Conservation (phyloP, 2,113 vertebrate genomes). For the Pseudorasbora parva region DNA sequence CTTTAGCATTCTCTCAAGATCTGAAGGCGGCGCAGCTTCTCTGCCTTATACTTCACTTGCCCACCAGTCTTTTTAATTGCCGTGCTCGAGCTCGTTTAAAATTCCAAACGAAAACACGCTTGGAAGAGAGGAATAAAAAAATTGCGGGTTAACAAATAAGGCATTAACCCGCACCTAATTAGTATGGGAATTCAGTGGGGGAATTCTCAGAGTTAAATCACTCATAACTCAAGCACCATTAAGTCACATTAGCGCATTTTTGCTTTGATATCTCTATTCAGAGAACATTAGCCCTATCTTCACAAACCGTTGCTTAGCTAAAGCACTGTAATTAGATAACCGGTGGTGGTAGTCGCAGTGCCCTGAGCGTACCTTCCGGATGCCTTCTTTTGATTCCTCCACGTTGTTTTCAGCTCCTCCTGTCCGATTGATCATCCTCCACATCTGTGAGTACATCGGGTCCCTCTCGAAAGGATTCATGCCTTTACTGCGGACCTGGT, state of each 20-base stretch:
- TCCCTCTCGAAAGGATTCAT: constrained; percentile 98
- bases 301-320: constrained; percentile 24
- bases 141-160: constrained; percentile 39
- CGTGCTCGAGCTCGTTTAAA: constrained; percentile 28
- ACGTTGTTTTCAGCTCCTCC: constrained; percentile 94
- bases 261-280: constrained; percentile 36
- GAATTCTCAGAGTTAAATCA: constrained; percentile 46
- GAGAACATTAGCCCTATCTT: constrained; percentile 35
- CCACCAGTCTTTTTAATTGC: constrained; percentile 53
- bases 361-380: constrained; percentile 86
- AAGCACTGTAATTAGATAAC: constrained; percentile 30
- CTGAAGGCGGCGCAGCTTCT: constrained; percentile 20
- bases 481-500: constrained; percentile 93
- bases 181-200: constrained; percentile 48
- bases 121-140: constrained; percentile 25
- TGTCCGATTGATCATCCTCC: constrained; percentile 97
- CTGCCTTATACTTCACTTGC: constrained; percentile 27
- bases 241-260: constrained; percentile 43
- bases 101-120: constrained; percentile 45
- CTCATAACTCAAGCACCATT: constrained; percentile 48
- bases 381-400: constrained; percentile 90
- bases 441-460: constrained; percentile 98
- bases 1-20: constrained; percentile 45
- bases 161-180: constrained; percentile 44
- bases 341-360: neutral